Conservation (phyloP, 2,888 invertebrate species). For the Xylophagus ater region DNA sequence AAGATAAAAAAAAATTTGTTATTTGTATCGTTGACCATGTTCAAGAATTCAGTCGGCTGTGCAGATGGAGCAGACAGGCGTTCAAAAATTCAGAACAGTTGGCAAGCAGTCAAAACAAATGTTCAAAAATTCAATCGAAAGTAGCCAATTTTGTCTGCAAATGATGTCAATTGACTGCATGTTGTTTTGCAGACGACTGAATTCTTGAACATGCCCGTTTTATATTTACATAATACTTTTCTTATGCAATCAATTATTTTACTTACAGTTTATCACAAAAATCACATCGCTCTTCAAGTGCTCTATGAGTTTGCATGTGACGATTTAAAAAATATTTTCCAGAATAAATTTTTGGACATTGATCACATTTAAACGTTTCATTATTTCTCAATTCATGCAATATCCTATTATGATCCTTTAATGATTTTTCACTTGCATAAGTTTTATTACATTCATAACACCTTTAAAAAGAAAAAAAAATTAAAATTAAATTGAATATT, state of each 20-base stretch:
- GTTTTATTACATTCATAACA: constrained; percentile 32
- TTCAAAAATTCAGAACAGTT: neutral
- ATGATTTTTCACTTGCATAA: constrained; percentile 33
- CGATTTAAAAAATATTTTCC: constrained; percentile 34
- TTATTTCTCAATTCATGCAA: constrained; percentile 33
- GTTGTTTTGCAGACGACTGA: too few species aligned
- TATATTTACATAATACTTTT: neutral
- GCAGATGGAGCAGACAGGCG: too few species aligned
- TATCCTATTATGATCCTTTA: constrained; percentile 31
- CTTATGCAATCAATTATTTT: too few species aligned
- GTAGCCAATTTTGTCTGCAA: too few species aligned
- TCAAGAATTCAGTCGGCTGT: too few species aligned
- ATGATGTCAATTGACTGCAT: too few species aligned
- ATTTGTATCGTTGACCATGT: too few species aligned
- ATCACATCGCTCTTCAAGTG: constrained; percentile 29
- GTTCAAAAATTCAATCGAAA: too few species aligned
- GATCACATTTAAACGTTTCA: constrained; percentile 30
- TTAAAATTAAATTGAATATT: too few species aligned
- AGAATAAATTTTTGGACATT: constrained; percentile 33
- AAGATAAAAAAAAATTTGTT: constrained; percentile 1
- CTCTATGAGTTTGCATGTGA: constrained; percentile 32
- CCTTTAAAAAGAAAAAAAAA: too few species aligned
- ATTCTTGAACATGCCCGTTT: too few species aligned
- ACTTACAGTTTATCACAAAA: constrained; percentile 29
- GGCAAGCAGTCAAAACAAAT: neutral